phyloP scores from a whole-genome alignment of 2,113 vertebrate species.

The Henicopernis longicauda region DNA sequence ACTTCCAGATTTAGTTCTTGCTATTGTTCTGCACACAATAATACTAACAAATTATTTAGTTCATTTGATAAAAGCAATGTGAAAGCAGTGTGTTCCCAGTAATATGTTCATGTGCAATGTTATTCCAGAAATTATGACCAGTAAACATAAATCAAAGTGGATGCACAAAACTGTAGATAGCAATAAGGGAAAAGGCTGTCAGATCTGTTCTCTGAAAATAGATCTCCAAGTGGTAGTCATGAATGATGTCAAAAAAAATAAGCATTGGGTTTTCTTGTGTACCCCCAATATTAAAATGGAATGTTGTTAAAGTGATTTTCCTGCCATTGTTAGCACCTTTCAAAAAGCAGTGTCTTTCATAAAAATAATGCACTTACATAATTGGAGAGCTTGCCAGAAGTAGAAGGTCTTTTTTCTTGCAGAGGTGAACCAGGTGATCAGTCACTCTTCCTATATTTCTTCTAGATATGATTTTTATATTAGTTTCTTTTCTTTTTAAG shows the following conservation, averaged over 20 bases:
- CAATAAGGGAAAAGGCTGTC: not conserved
- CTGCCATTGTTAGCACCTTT: not conserved
- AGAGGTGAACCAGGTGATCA: not conserved
- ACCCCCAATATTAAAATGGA: not conserved
- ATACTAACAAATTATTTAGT: not conserved
- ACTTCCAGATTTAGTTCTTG: not conserved
- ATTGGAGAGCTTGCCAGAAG: not conserved
- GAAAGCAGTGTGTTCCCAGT: not conserved
- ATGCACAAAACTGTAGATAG: not conserved
- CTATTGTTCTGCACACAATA: not conserved
- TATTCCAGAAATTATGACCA: not conserved
- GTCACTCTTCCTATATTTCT: not conserved
- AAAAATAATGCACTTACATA: not conserved
- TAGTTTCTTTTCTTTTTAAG: not conserved
- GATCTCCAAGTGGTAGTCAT: not conserved
- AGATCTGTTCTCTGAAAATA: not conserved
- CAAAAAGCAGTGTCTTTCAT: not conserved
- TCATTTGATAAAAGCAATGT: not conserved
- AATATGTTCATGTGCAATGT: not conserved
- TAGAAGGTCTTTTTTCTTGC: not conserved
- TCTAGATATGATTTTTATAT: not conserved
- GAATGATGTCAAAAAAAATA: not conserved
- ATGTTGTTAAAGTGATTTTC: not conserved
- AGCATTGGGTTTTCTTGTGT: not conserved
- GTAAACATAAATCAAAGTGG: not conserved